Evolutionary conservation across 1,140 invertebrate species (phyloP), one percentile per base, ranked within the genome.

Genomic region (Orchesella cincta): DNA sequence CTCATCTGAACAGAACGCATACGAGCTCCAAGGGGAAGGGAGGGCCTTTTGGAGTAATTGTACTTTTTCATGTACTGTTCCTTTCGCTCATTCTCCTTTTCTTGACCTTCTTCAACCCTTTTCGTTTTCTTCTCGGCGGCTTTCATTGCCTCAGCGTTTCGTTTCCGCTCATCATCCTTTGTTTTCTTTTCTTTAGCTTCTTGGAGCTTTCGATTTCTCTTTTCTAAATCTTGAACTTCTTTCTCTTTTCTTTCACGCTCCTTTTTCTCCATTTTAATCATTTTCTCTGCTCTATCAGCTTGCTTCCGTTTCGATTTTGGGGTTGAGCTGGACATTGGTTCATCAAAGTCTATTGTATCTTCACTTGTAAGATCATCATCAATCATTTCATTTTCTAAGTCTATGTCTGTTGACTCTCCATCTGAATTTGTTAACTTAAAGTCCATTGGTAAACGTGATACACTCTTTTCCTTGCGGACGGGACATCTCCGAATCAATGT

Each of bases 31-130:
- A 76, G 36, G 20, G 76, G 36, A 23, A 76, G 39, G 2, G 76
- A 76, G 16, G 76, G 76, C 28, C 76, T 39, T 29, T 73, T 76
- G 8, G 67, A 73, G 3, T 71, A 70, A 0, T 29, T 46, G 31
- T 34, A 76, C 33, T 28, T 76, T 73, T 76, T 76, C 31, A 76
- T 36, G 5, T 73, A 39, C 20, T 72, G 39, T 0, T 35, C 46
- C 28, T 70, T 71, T 46, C 46, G 51, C 14, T 73, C 76, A 36
- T 57, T 73, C 51, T 76, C 71, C 20, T 51, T 31, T 2, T 34
- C 26, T 16, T 76, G 39, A 18, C 72, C 26, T 14, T 51, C 70
- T 36, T 57, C 34, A 3, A 76, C 52, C 28, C 54, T 72, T 35
- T 51, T 76, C 28, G 18, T 31, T n/a, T 20, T 71, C 31, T 67